These are phyloP conservation scores for Dolichoris vasculosae DNA, from an alignment of 1,140 invertebrate species.

Conservation along the genomic window DNA sequence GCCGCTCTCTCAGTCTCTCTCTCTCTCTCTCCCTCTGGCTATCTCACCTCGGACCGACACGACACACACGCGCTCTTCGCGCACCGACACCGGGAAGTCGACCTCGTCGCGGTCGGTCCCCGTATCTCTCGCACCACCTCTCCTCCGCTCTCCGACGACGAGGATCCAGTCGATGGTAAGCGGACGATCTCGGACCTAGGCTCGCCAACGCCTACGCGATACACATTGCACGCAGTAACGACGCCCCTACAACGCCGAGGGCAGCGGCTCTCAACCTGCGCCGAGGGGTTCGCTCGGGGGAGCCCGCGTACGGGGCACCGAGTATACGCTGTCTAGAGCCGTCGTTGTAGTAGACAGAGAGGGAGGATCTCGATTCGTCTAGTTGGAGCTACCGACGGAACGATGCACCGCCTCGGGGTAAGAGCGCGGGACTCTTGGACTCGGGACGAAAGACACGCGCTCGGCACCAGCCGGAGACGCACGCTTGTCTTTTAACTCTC, in stretches of 20 bases:
- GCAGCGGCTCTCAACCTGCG: conserved; percentile 58
- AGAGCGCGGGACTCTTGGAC: background rate
- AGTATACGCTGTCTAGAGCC: background rate
- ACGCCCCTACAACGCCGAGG: conserved; percentile 62
- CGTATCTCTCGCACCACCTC: background rate
- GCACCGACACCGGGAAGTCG: conserved; percentile 23
- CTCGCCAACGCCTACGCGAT: conserved; percentile 70
- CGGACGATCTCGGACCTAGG: conserved; percentile 51
- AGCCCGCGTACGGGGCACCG: background rate
- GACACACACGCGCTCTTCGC: conserved; percentile 22
- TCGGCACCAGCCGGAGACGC: background rate
- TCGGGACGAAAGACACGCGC: background rate
- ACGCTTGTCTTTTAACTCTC: too few species aligned
- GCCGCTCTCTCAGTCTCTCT: background rate
- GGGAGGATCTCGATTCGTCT: background rate
- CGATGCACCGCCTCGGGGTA: too few species aligned
- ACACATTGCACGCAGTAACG: conserved; percentile 67
- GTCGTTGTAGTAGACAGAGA: background rate
- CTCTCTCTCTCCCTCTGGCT: background rate
- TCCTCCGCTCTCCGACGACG: too few species aligned
- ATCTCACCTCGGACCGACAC: background rate
- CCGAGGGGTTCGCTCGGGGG: background rate
- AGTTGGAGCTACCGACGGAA: background rate
- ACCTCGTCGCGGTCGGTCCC: too few species aligned
- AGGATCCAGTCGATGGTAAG: too few species aligned